Evolutionary conservation across 2,113 vertebrate genomes (phyloP).

Genomic region (Epinephelus cyanopodus): DNA sequence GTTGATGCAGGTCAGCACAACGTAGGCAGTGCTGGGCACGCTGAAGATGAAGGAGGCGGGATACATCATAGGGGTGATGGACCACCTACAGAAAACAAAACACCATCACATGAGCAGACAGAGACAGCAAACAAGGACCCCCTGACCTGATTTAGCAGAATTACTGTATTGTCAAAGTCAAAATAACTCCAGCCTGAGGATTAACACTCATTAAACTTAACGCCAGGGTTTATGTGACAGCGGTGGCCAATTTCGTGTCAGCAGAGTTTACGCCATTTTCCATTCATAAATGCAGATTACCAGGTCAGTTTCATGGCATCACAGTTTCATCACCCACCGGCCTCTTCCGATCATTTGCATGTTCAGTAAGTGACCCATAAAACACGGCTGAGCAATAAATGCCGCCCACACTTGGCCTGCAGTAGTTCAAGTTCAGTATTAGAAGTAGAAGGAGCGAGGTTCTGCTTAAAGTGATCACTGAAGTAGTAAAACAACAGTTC

Average conservation of each 20-base stretch:
- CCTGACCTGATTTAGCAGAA: background rate
- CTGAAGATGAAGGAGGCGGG: constrained; percentile 97
- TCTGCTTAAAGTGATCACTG: background rate
- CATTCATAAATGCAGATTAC: constrained; percentile 44
- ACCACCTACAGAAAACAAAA: constrained; percentile 86
- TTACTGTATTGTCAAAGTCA: background rate
- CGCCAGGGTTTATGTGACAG: constrained; percentile 18
- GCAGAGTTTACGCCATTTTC: constrained; percentile 18
- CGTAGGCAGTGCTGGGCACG: constrained; percentile 97
- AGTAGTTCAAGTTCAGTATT: constrained; percentile 33
- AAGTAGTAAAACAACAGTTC: constrained; percentile 1
- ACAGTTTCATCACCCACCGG: constrained; percentile 26
- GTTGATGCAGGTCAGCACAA: constrained; percentile 96
- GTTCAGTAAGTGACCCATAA: constrained; percentile 42
- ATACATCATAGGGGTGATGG: constrained; percentile 98
- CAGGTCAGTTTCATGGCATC: constrained; percentile 32
- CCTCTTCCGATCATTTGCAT: constrained; percentile 52
- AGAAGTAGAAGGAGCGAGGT: background rate
- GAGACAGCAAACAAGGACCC: background rate
- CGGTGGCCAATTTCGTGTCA: background rate
- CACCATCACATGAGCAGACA: background rate
- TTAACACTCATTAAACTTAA: constrained; percentile 27
- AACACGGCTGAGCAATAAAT: constrained; percentile 36
- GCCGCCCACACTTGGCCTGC: constrained; percentile 34
- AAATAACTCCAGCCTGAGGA: background rate